Evolutionary conservation across 2,888 invertebrate genomes (phyloP).

Genomic region (Mechanitis messenoides): DNA sequence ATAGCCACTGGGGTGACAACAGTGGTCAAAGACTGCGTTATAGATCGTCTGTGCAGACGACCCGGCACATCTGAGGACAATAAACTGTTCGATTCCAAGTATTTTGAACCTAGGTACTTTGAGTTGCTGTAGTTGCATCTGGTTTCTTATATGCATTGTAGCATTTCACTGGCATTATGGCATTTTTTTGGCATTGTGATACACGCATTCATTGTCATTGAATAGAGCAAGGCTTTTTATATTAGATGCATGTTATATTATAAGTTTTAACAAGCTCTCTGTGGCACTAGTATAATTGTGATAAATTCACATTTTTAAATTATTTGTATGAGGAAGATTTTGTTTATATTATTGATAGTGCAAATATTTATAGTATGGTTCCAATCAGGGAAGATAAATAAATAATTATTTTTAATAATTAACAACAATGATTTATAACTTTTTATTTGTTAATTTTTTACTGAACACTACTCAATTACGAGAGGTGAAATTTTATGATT

Average conservation of each 20-base stretch:
- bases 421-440: too few species aligned
- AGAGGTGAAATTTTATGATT: too few species aligned
- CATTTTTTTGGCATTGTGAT: neutral
- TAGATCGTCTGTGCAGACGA: slow-evolving; percentile 76
- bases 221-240: neutral
- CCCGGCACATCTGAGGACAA: slow-evolving; percentile 58
- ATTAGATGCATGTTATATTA: neutral
- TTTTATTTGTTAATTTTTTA: too few species aligned
- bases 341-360: too few species aligned
- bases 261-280: neutral
- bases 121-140: slow-evolving; percentile 63
- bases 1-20: slow-evolving; percentile 82
- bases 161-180: neutral
- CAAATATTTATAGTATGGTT: too few species aligned
- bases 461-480: too few species aligned
- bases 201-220: neutral
- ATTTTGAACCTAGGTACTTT: slow-evolving; percentile 81
- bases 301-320: too few species aligned
- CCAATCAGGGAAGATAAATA: too few species aligned
- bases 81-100: slow-evolving; percentile 78
- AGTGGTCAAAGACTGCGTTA: slow-evolving; percentile 81
- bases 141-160: neutral
- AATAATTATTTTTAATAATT: too few species aligned
- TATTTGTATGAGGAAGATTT: too few species aligned
- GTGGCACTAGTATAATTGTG: neutral